Conservation (phyloP, 2,113 vertebrate genomes). For the Coptodon bakossiorum region DNA sequence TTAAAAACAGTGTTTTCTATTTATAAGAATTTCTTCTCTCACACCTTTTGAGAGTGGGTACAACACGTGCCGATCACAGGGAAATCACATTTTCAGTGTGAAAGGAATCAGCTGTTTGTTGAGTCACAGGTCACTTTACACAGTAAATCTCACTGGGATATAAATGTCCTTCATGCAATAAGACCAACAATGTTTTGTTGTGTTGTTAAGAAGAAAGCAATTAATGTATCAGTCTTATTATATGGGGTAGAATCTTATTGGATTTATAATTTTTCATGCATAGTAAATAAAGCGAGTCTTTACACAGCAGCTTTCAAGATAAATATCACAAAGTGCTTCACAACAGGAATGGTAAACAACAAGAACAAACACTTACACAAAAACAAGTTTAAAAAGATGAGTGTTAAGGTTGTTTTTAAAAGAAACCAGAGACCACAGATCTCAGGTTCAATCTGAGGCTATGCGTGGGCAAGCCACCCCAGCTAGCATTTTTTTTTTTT, state of each 20-base stretch:
- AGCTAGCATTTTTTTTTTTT: not conserved
- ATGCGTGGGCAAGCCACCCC: not conserved
- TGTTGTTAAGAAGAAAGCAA: not conserved
- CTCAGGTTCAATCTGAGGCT: not conserved
- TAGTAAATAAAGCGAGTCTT: not conserved
- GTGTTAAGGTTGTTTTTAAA: not conserved
- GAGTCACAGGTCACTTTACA: not conserved
- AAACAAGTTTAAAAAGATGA: not conserved
- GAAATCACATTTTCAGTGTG: not conserved
- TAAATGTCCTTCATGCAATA: not conserved
- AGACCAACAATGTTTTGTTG: not conserved
- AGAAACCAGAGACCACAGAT: not conserved
- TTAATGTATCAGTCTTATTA: not conserved
- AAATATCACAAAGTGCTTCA: not conserved
- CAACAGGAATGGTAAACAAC: not conserved
- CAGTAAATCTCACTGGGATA: not conserved
- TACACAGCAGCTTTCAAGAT: not conserved
- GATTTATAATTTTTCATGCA: not conserved
- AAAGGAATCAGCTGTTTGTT: not conserved
- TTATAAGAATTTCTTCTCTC: not conserved
- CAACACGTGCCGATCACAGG: fast-evolving
- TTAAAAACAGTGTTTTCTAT: not conserved
- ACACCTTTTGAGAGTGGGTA: not conserved
- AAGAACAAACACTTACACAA: not conserved
- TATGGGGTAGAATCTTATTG: not conserved